Conservation (phyloP, 1,140 invertebrate species). For the Antheraea mylitta region DNA sequence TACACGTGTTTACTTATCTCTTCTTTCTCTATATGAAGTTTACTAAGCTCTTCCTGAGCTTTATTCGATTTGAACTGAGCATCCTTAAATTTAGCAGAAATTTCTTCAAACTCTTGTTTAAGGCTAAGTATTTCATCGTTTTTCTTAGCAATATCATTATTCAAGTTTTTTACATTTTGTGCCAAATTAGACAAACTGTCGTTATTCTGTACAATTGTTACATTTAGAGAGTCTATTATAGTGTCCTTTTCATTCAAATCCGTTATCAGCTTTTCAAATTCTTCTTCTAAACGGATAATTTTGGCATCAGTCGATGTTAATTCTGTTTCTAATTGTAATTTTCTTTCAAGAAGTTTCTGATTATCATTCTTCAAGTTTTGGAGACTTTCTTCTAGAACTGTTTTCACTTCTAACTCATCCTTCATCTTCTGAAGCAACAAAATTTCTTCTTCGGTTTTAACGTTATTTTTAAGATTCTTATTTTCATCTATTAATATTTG, state of each 20-base stretch:
- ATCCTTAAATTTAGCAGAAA: conserved; percentile 38
- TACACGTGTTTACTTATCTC: conserved; percentile 43
- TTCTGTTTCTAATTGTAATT: conserved; percentile 50
- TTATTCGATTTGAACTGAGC: conserved; percentile 27
- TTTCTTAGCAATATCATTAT: conserved; percentile 45
- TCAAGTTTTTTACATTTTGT: conserved; percentile 39
- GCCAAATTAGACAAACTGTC: conserved; percentile 35
- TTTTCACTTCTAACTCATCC: conserved; percentile 41
- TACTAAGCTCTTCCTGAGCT: conserved; percentile 44
- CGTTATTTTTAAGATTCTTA: conserved; percentile 38
- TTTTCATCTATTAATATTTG: conserved; percentile 37
- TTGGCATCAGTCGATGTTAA: conserved; percentile 49
- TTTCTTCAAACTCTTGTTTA: conserved; percentile 31
- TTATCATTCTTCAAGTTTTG: conserved; percentile 45
- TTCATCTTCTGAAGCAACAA: conserved; percentile 37
- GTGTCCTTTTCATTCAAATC: conserved; percentile 59
- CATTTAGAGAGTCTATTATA: conserved; percentile 50
- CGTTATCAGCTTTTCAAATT: conserved; percentile 55
- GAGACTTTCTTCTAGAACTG: conserved; percentile 33
- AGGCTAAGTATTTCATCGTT: conserved; percentile 49
- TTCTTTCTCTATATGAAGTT: conserved; percentile 46
- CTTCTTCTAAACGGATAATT: conserved; percentile 50
- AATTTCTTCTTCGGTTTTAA: conserved; percentile 29
- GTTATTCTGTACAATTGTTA: conserved; percentile 38
- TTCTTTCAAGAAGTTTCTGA: conserved; percentile 36